A percentile compares a stretch with the other conserved stretches of the same genome.
Conservation (phyloP, 2,113 vertebrate genomes). For the Deroptyus accipitrinus region DNA sequence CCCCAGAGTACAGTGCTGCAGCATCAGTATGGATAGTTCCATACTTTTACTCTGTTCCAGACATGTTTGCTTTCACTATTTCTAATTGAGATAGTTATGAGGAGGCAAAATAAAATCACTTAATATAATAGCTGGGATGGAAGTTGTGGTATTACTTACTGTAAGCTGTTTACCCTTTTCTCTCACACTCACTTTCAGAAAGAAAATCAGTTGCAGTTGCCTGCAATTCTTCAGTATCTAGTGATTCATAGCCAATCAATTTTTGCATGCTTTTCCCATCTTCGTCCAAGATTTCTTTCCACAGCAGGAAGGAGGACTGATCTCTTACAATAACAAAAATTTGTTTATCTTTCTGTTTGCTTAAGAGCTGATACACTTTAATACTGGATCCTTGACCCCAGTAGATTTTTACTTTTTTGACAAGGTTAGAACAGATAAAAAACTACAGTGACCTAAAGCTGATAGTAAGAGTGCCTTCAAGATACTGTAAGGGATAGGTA, state of each 20-base stretch:
- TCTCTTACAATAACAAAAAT: neutral
- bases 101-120: neutral
- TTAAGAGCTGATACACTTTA: neutral
- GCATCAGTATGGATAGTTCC: neutral
- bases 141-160: neutral
- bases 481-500: fast-evolving
- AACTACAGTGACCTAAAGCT: neutral
- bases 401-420: neutral
- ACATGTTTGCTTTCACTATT: neutral
- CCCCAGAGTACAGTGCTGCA: neutral
- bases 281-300: neutral
- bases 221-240: neutral
- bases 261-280: neutral
- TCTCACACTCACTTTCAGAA: neutral
- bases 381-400: neutral
- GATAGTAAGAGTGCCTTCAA: neutral
- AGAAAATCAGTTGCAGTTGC: neutral
- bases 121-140: neutral
- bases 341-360: neutral
- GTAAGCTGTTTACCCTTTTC: neutral
- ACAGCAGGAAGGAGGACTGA: neutral
- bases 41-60: neutral
- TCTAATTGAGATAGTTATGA: neutral
- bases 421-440: neutral
- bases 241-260: neutral